Evolutionary conservation across 1,140 invertebrate genomes (phyloP), one percentile per base, ranked within the genome.

Genomic region (Tetragonula clypearis): DNA sequence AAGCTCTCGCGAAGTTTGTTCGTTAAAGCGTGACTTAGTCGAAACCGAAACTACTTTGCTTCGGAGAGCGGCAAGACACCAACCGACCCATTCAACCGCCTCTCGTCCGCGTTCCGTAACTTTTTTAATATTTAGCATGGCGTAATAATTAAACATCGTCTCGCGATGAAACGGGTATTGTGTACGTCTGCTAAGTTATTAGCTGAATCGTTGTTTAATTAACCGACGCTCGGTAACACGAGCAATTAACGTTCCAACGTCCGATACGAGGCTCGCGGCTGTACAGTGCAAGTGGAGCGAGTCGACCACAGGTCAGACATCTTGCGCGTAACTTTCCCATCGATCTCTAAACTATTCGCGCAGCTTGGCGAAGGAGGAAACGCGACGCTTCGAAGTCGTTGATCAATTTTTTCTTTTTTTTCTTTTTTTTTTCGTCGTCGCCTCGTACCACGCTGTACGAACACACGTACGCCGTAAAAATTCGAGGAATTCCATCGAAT

Each of bases 11-110:
- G 19, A 79, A 79, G 78, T 79, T 79, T 56, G 65, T 79, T 79
- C 78, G 53, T 79, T 79, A 69, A 79, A 79, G 65, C 78, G 17
- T 79, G 78, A 79, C 66, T 79, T 79, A 69, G 49, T 79, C 65
- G 49, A 71, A 79, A 79, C 78, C 78, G 53, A 79, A 69, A 62
- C 53, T 69, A 69, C 62, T 79, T 55, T 79, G 62, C 62, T 68
- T 11, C 62, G 14, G 30, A n/a, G 41, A 41, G 41, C 26, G 14
- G 21, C 19, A 26, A 56, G 21, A 68, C 77, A 79, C 65, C 65
- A 26, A 79, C 69, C 65, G 53, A 79, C 69, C 53, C 30, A 56
- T 56, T 79, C 26, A 21, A 11, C 14, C 21, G 23, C 15, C 62
- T 23, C 9, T 77, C 21, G 11, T 14, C 8, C 58, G 49, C 23